These are phyloP conservation scores for Brachyrhaphis roseni DNA, from an alignment of 2,797 vertebrate genomes.

Conservation along the genomic window DNA sequence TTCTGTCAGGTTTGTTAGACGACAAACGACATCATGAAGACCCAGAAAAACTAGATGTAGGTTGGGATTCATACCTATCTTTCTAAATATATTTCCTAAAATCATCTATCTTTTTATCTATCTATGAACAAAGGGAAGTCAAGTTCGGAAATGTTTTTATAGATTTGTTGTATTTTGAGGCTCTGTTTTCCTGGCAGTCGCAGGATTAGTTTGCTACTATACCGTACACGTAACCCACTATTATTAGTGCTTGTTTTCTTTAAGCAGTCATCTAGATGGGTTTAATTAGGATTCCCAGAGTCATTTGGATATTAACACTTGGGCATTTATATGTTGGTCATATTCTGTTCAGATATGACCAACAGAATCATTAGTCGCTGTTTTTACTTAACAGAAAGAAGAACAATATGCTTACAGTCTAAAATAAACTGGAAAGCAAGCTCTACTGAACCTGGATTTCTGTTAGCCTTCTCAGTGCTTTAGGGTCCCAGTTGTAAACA, in stretches of 20 bases:
- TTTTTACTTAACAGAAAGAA: neutral
- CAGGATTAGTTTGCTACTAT: neutral
- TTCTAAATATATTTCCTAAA: neutral
- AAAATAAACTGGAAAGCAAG: neutral
- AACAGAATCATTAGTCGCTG: neutral
- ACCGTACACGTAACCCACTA: neutral
- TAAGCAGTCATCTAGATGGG: neutral
- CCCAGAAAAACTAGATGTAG: neutral
- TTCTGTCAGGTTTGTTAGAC: neutral
- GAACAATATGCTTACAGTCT: neutral
- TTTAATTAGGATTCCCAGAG: neutral
- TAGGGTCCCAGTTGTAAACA: constrained; percentile 29
- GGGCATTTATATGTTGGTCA: neutral
- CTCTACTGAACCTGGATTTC: neutral
- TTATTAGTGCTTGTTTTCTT: neutral
- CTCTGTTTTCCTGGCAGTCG: neutral
- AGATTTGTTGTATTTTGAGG: neutral
- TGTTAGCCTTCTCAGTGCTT: neutral
- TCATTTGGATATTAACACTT: neutral
- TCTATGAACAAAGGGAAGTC: neutral
- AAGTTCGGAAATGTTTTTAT: neutral
- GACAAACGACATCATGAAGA: neutral
- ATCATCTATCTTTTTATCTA: neutral
- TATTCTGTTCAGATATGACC: neutral
- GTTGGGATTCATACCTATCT: neutral